A percentile compares a stretch with the other conserved stretches of the same genome.
Conservation (phyloP, 92 coral and sea anemone genomes). For the Epizoanthus rinbou region DNA sequence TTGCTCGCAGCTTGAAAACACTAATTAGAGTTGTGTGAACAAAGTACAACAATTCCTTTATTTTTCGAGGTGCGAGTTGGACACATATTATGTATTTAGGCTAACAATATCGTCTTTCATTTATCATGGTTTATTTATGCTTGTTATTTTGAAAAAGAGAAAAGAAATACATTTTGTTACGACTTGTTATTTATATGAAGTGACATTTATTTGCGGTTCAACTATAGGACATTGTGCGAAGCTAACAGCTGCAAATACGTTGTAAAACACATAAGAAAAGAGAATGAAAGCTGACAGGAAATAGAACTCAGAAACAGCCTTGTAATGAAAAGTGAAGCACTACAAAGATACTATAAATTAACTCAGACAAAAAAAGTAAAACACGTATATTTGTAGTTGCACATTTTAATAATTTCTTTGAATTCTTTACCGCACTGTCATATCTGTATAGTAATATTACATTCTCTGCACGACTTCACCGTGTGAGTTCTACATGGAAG, state of each 20-base stretch:
- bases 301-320: constrained; percentile 10
- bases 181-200: constrained; percentile 25
- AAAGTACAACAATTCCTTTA: constrained; percentile 30
- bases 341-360: constrained; percentile 22
- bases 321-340: background rate
- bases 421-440: too few relatives aligned
- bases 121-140: constrained; percentile 6
- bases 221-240: constrained; percentile 37
- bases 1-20: constrained; percentile 26
- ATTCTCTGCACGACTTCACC: too few relatives aligned
- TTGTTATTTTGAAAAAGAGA: constrained; percentile 18
- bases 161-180: constrained; percentile 15
- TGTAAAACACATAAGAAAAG: constrained; percentile 17
- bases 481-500: too few relatives aligned
- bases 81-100: constrained; percentile 18
- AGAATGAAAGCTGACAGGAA: constrained; percentile 25
- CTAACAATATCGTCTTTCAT: constrained; percentile 14
- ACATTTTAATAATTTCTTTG: too few relatives aligned
- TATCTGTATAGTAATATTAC: too few relatives aligned
- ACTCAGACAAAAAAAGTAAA: background rate
- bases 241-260: constrained; percentile 21
- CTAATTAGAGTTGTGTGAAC: constrained; percentile 28
- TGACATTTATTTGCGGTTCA: constrained; percentile 28
- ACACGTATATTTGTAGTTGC: too few relatives aligned
- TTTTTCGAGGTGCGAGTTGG: constrained; percentile 28